Evolutionary conservation across 2,797 vertebrate genomes (phyloP), one percentile per base, ranked within the genome.

Genomic region (Sarcophilus harrisii): DNA sequence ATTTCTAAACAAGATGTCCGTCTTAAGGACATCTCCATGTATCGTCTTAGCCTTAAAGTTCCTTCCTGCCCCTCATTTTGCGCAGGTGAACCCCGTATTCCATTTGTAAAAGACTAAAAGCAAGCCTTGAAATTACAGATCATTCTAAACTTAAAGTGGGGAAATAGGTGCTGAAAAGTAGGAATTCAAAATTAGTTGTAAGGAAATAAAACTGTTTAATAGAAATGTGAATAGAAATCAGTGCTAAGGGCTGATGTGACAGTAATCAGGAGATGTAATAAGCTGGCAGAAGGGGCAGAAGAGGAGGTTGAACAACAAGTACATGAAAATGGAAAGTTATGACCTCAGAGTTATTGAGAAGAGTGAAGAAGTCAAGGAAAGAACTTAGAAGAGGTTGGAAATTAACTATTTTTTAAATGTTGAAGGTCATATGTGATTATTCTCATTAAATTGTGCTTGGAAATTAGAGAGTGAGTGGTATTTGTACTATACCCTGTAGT

Each of bases 111-210:
- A 24, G 18, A 81, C 0, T 81, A 52, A 52, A 21, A 2, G 6
- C n/a, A 73, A 38, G n/a, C 18, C 16, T 73, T 38, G 66, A 81
- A 81, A 81, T 81, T 6, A 45, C 38, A 45, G n/a, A 45, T 81
- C 66, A 45, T 21, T 45, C 38, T 81, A 24, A 81, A 38, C 12
- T 81, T 45, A 16, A 30, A 30, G 11, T 0, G 81, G 55, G 38
- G 90, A 58, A 93, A 94, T 87, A 91, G 24, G 24, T 60, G n/a
- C 57, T 93, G 49, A 92, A 96, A 81, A 90, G n/a, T n/a, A 92
- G 92, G 57, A 49, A 12, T 60, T 91, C 14, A 90, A 12, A 92
- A 89, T 96, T 81, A 21, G 9, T 0, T 45, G 6, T 45, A 81
- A 81, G 66, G 16, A 81, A 81, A 38, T 81, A 45, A n/a, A 66